phyloP scores from a whole-genome alignment of 2,113 vertebrate species.

The Epinephelus fuscoguttatus region DNA sequence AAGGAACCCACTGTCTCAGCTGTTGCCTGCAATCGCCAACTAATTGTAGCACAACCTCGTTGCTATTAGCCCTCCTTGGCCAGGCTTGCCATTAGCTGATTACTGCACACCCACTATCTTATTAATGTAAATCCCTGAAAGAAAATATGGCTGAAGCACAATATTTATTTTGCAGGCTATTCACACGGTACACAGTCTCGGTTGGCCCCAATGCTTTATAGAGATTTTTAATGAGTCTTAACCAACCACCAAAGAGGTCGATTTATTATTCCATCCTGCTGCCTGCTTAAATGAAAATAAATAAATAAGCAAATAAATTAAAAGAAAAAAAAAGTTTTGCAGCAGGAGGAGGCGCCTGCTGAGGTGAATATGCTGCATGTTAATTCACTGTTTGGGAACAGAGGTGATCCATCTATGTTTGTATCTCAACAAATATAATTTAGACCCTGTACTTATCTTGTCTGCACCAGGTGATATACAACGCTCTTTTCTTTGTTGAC shows the following conservation, averaged over 20 bases:
- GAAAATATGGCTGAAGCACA: constrained; percentile 54
- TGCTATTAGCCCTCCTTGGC: constrained; percentile 46
- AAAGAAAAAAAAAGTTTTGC: constrained; percentile 32
- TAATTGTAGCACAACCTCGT: constrained; percentile 65
- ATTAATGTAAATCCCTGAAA: constrained; percentile 75
- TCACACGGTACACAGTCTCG: constrained; percentile 44
- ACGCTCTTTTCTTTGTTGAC: constrained; percentile 53
- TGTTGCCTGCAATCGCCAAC: constrained; percentile 66
- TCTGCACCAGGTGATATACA: constrained; percentile 71
- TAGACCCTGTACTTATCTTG: constrained; percentile 65
- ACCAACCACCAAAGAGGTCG: constrained; percentile 65
- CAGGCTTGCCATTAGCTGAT: constrained; percentile 64
- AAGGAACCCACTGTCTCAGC: constrained; percentile 30
- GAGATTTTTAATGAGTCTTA: constrained; percentile 78
- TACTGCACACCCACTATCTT: constrained; percentile 64
- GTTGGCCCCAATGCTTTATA: constrained; percentile 28
- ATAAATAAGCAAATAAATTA: constrained; percentile 63
- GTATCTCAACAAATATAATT: constrained; percentile 77
- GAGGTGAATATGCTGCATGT: constrained; percentile 64
- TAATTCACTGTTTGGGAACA: constrained; percentile 69
- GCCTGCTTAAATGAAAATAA: constrained; percentile 49
- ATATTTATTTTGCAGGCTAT: constrained; percentile 64
- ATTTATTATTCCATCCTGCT: constrained; percentile 74
- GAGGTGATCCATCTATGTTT: constrained; percentile 81
- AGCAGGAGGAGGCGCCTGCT: constrained; percentile 45